These are phyloP conservation scores for Connochaetes taurinus DNA, from an alignment of 2,113 vertebrate species.

Conservation along the genomic window DNA sequence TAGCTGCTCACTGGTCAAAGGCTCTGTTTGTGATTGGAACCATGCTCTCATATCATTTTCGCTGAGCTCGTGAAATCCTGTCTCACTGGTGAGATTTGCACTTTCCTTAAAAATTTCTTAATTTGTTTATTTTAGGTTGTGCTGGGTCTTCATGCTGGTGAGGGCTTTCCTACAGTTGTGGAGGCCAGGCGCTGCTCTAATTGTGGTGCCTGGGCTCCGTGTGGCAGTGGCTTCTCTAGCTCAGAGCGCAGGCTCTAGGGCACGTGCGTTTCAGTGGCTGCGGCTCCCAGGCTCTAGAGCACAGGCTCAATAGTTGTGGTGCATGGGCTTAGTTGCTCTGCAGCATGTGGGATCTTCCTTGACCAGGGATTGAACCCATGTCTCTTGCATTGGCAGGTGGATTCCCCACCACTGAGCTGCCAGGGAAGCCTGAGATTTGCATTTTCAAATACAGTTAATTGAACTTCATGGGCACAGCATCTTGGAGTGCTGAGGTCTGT, in stretches of 20 bases:
- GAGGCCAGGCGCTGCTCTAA: not conserved
- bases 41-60: fast-evolving
- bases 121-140: not conserved
- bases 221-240: not conserved
- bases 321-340: not conserved
- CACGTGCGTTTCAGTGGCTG: not conserved
- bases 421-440: not conserved
- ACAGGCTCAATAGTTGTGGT: not conserved
- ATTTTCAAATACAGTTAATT: not conserved
- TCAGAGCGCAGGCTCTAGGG: not conserved
- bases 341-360: not conserved
- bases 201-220: not conserved
- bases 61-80: fast-evolving
- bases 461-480: not conserved
- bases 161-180: not conserved
- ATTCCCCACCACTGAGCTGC: not conserved
- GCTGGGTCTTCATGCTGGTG: not conserved
- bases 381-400: not conserved
- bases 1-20: not conserved
- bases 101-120: not conserved
- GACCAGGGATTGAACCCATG: not conserved
- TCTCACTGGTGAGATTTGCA: not conserved
- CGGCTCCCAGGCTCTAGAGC: not conserved
- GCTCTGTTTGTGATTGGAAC: not conserved
- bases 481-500: not conserved